These are phyloP conservation scores for Psilopsiagon aymara DNA, from an alignment of 2,113 vertebrate genomes.

Conservation along the genomic window DNA sequence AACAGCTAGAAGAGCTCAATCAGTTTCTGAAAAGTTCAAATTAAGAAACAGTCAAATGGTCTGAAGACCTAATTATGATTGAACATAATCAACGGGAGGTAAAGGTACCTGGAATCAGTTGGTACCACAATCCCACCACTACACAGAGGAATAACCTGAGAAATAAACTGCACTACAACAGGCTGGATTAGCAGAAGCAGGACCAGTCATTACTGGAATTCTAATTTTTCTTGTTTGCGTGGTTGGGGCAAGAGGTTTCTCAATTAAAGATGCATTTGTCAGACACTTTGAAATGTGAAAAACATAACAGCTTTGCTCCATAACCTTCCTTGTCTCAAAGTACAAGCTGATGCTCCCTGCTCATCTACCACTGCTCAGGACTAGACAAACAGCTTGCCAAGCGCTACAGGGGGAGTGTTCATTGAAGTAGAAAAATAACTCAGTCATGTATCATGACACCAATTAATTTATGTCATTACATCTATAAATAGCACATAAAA, in stretches of 20 bases:
- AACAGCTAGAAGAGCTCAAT: not conserved
- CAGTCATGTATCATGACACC: not conserved
- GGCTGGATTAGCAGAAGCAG: not conserved
- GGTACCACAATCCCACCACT: not conserved
- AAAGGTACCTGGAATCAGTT: not conserved
- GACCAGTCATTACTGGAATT: not conserved
- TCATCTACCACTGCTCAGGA: not conserved
- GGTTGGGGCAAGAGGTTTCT: not conserved
- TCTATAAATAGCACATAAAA: not conserved
- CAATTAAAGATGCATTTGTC: not conserved
- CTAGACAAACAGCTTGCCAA: conserved; percentile 13
- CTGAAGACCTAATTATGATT: not conserved
- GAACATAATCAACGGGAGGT: not conserved
- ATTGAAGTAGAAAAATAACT: not conserved
- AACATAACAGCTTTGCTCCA: not conserved
- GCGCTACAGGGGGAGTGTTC: not conserved
- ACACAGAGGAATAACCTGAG: not conserved
- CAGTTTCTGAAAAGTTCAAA: not conserved
- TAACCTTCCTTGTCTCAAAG: not conserved
- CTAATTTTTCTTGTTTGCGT: not conserved
- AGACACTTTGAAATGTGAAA: not conserved
- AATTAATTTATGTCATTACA: not conserved
- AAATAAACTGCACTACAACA: not conserved
- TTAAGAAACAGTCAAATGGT: not conserved
- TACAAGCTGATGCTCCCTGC: not conserved